Conservation (phyloP, 2,113 vertebrate genomes). For the Crotalus horridus region DNA sequence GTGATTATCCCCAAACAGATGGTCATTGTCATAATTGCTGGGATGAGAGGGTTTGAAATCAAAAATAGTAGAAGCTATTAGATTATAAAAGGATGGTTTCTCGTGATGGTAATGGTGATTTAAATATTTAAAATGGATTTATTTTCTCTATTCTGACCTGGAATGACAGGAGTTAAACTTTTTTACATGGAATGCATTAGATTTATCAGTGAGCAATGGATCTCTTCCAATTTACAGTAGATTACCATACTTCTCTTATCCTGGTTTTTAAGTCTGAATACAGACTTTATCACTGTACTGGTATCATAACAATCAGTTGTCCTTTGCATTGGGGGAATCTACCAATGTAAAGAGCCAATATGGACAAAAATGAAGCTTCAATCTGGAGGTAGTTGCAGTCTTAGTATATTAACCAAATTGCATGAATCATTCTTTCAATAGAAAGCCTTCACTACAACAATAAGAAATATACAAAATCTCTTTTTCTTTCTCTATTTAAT, state of each 20-base stretch:
- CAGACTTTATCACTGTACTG: not conserved
- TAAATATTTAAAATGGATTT: not conserved
- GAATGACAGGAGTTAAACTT: not conserved
- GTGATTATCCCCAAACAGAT: not conserved
- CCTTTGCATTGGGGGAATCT: not conserved
- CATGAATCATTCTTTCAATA: not conserved
- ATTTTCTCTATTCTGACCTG: not conserved
- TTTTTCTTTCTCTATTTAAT: not conserved
- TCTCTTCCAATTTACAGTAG: not conserved
- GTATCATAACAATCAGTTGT: not conserved
- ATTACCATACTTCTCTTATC: not conserved
- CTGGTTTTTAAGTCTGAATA: not conserved
- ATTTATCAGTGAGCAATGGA: not conserved
- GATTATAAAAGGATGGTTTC: not conserved
- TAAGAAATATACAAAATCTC: fast-evolving
- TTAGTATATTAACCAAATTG: not conserved
- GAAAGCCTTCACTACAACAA: not conserved
- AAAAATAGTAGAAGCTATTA: not conserved
- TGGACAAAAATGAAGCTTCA: not conserved
- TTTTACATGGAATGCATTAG: not conserved
- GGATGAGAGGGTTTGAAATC: not conserved
- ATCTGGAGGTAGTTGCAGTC: not conserved
- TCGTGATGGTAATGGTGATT: not conserved
- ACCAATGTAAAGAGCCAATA: not conserved
- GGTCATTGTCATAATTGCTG: not conserved